Evolutionary conservation across 2,888 invertebrate genomes (phyloP).

Genomic region (Iphiclides podalirius): DNA sequence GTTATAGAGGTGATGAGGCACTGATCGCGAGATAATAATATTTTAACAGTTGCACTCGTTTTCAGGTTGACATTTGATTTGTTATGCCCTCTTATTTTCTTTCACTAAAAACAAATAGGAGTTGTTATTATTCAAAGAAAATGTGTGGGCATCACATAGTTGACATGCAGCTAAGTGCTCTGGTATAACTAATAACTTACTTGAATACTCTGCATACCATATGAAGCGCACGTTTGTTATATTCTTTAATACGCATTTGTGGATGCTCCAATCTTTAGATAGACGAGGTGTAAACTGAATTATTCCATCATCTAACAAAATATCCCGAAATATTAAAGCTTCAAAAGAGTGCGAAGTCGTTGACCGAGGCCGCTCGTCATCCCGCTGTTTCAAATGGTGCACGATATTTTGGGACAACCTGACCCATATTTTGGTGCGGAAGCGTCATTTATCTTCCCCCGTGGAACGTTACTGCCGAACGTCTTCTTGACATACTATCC

Average conservation of each 20-base stretch:
- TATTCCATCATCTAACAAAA: neutral
- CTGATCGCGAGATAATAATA: neutral
- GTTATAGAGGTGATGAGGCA: neutral
- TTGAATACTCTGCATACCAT: too few species aligned
- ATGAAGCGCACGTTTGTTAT: too few species aligned
- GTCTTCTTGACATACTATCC: neutral
- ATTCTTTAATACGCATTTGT: too few species aligned
- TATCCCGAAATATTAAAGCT: neutral
- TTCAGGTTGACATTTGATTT: neutral
- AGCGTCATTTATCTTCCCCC: slow-evolving; percentile 1
- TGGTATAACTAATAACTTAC: too few species aligned
- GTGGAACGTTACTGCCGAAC: neutral
- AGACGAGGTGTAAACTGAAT: neutral
- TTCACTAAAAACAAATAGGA: too few species aligned
- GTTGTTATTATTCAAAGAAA: too few species aligned
- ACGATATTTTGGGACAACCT: slow-evolving; percentile 2
- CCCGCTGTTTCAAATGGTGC: neutral
- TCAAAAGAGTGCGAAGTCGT: slow-evolving; percentile 5
- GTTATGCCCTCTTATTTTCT: neutral
- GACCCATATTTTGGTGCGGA: slow-evolving; percentile 15
- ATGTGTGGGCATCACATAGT: too few species aligned
- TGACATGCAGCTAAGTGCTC: too few species aligned
- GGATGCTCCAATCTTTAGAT: neutral
- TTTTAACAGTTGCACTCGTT: neutral
- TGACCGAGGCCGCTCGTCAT: neutral